Evolutionary conservation across 2,797 vertebrate genomes (phyloP), one percentile per base, ranked within the genome.

Genomic region (Lutjanus campechanus): DNA sequence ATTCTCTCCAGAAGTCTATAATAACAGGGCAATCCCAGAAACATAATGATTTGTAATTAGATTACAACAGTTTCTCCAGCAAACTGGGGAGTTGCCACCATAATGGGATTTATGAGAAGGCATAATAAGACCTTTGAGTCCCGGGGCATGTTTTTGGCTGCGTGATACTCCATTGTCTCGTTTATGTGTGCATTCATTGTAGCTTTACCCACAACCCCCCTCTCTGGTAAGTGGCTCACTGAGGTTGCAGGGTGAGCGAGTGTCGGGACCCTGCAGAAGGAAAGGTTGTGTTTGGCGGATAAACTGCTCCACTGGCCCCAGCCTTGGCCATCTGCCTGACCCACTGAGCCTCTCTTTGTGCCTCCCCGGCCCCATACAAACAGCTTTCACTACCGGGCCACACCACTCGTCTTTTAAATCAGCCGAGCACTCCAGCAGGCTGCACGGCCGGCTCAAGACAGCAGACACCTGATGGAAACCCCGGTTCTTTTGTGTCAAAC

Each of bases 301-400:
- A 70, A 86, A 91, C 83, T 68, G 83, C 88, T 89, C 80, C 41
- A 77, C 88, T 70, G 83, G 80, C 83, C 29, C 77, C 74, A 64
- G 83, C 77, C 76, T 89, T 90, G 93, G 92, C 92, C 88, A 70
- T 84, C 79, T 91, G 93, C 93, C 93, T 76, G 86, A 92, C 86
- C 88, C 89, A 86, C 90, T 91, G 92, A 93, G 89, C 73, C 89
- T 73, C 72, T 85, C 89, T 94, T 92, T 94, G 91, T 92, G 83
- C 89, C 10, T 82, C 75, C 65, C 58, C 36, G 36, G 83, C 73
- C 66, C 59, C 83, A 66, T 78, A 87, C 86, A 83, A 91, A 90
- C 89, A 74, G 88, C 89, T 92, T 91, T 92, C 81, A 89, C 83
- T 88, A 84, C 87, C 76, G 77, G 72, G 82, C 78, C 80, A 80